Conservation (phyloP, 2,797 vertebrate species). For the Lagocephalus sceleratus region DNA sequence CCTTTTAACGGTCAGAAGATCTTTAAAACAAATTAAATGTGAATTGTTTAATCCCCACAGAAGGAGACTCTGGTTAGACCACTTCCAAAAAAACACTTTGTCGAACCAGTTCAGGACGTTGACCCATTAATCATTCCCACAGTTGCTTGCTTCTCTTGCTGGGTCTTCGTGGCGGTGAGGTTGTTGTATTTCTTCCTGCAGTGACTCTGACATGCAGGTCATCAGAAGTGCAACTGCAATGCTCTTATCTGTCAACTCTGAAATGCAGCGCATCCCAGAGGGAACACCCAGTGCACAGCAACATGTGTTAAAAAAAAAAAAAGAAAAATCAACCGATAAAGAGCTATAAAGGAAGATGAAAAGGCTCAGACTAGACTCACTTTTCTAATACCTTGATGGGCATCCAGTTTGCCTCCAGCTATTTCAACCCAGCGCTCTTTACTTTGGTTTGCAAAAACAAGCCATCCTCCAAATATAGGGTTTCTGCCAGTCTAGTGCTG, state of each 20-base stretch:
- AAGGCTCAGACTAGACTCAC: conserved; percentile 9
- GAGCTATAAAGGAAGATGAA: not conserved
- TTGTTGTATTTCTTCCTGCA: conserved; percentile 13
- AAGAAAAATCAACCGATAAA: not conserved
- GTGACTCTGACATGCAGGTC: conserved; percentile 9
- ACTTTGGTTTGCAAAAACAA: fast-evolving
- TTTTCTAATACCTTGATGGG: not conserved
- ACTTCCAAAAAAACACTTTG: not conserved
- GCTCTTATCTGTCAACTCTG: not conserved
- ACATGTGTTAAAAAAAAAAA: not conserved
- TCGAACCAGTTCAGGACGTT: conserved; percentile 11
- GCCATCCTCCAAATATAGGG: conserved; percentile 6
- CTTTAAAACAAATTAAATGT: too few species aligned
- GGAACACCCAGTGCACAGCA: too few species aligned
- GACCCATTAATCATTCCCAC: not conserved
- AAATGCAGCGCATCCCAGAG: not conserved
- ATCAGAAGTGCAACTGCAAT: not conserved
- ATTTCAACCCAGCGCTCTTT: not conserved
- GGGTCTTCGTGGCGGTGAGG: conserved; percentile 7
- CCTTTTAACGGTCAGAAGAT: too few species aligned
- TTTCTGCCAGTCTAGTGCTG: not conserved
- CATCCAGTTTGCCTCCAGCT: fast-evolving
- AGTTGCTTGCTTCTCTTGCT: conserved; percentile 9
- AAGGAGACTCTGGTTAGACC: conserved; percentile 9
- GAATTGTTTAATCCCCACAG: too few species aligned